Base-by-base conservation (phyloP, 2,797 vertebrate genomes). In the Anomalospiza imberbis region DNA sequence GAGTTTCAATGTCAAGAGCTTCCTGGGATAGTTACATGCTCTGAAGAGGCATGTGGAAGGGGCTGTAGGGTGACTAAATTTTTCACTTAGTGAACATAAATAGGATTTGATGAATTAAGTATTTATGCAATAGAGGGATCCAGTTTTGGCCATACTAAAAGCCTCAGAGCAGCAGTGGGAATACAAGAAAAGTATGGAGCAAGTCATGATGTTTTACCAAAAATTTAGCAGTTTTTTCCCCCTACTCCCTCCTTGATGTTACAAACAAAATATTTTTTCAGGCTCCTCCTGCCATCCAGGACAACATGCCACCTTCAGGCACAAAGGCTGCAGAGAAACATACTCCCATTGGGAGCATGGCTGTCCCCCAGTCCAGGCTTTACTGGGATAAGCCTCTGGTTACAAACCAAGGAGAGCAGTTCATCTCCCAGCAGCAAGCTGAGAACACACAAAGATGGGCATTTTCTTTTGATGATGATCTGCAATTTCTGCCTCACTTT, bases 381-480 rank as follows among this genome's bases (percentile, higher is more conserved):
- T 60, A n/a, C 26, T 38, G 40, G 63, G 36, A 17, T 38, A 19
- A 16, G 32, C 32, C 54, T 84, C 57, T 28, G 29, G 26, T 53
- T 67, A 17, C 17, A 81, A 61, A 70, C 14, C 31, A 70, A 76
- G 48, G 12, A 63, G 5, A 92, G 51, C 54, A 48, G 32, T 22
- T 85, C 50, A 73, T 38, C 40, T 34, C n/a, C 29, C 10, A 0
- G 6, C 36, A 34, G 32, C 65, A 50, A 72, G 29, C 83, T 73
- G 63, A 66, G 40, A 79, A 54, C 13, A 54, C 67, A 66, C 26
- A 86, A 78, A 70, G 53, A 72, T 42, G 11, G 45, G 40, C 62
- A 75, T 78, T 80, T 86, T 75, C 67, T 36, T 92, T 83, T 73
- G 63, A 71, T 60, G 72, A 79, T 44, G 45, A 71, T 60, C 19